Evolutionary conservation across 2,113 vertebrate species (phyloP).

Genomic region (Archocentrus centrarchus): DNA sequence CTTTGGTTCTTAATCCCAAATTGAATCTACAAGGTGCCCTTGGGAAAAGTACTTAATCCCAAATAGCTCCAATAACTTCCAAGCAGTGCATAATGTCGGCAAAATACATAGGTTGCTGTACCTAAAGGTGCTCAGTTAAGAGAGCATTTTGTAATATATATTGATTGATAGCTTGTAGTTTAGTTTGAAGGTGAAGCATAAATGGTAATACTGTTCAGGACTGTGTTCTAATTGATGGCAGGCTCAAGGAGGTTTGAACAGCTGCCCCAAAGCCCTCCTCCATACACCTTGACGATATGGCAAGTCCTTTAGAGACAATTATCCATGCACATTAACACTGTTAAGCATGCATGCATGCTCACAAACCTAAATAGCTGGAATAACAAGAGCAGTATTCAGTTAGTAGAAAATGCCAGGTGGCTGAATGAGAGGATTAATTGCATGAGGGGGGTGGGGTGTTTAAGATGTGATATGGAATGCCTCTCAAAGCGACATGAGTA

Average conservation of each 20-base stretch:
- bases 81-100: conserved; percentile 48
- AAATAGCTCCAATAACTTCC: conserved; percentile 66
- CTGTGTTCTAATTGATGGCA: conserved; percentile 67
- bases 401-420: conserved; percentile 45
- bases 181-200: conserved; percentile 72
- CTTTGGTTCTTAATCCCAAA: conserved; percentile 78
- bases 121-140: conserved; percentile 49
- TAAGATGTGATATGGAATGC: conserved; percentile 49
- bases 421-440: conserved; percentile 69
- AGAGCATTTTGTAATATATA: conserved; percentile 56
- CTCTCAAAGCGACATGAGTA: conserved; percentile 29
- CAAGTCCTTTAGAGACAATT: conserved; percentile 63
- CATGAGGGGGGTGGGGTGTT: conserved; percentile 41
- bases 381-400: conserved; percentile 53
- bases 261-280: conserved; percentile 43
- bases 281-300: conserved; percentile 36
- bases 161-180: conserved; percentile 65
- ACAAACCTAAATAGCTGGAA: conserved; percentile 43
- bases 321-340: conserved; percentile 48
- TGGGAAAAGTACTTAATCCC: conserved; percentile 77
- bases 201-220: conserved; percentile 42
- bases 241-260: conserved; percentile 65
- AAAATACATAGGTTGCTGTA: conserved; percentile 53
- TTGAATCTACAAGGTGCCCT: conserved; percentile 80
- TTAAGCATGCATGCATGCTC: conserved; percentile 53